phyloP scores from a whole-genome alignment of 2,888 invertebrate genomes.

The Phytoseiulus persimilis region DNA sequence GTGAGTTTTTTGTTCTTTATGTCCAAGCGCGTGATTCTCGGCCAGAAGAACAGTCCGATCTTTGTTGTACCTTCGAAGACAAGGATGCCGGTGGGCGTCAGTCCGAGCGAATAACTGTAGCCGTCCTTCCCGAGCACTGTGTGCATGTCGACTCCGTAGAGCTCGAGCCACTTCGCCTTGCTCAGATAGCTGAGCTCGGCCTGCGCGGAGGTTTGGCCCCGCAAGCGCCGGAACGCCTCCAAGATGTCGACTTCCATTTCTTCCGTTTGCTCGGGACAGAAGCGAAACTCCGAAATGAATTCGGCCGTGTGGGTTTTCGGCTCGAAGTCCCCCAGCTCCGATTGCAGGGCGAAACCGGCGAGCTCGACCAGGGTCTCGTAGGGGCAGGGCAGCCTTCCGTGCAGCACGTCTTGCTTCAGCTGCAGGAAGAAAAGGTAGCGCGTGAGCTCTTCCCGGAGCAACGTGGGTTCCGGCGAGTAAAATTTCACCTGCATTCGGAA shows the following conservation, averaged over 20 bases:
- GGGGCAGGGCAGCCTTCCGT: conserved; percentile 51
- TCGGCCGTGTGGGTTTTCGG: conserved; percentile 52
- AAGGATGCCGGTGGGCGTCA: conserved; percentile 55
- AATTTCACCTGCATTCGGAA: conserved; percentile 92
- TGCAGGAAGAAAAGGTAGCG: conserved; percentile 53
- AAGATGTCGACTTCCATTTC: conserved; percentile 53
- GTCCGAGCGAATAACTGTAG: conserved; percentile 52
- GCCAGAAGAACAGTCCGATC: conserved; percentile 56
- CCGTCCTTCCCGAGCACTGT: conserved; percentile 52
- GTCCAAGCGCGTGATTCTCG: conserved; percentile 54
- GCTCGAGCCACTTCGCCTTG: conserved; percentile 53
- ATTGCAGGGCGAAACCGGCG: conserved; percentile 53
- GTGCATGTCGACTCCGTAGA: conserved; percentile 56
- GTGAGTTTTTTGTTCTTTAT: conserved; percentile 54
- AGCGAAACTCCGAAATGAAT: conserved; percentile 54
- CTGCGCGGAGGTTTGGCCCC: conserved; percentile 53
- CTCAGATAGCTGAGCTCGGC: conserved; percentile 53
- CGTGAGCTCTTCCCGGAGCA: conserved; percentile 89
- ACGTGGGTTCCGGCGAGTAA: conserved; percentile 95
- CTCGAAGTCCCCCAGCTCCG: conserved; percentile 55
- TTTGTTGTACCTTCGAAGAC: conserved; percentile 54
- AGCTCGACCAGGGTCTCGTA: conserved; percentile 52
- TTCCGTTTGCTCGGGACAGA: conserved; percentile 53
- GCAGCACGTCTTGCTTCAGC: conserved; percentile 53
- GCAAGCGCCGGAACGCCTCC: conserved; percentile 49